These are phyloP conservation scores for Hestina assimilis DNA, from an alignment of 1,140 invertebrate genomes.

Conservation along the genomic window DNA sequence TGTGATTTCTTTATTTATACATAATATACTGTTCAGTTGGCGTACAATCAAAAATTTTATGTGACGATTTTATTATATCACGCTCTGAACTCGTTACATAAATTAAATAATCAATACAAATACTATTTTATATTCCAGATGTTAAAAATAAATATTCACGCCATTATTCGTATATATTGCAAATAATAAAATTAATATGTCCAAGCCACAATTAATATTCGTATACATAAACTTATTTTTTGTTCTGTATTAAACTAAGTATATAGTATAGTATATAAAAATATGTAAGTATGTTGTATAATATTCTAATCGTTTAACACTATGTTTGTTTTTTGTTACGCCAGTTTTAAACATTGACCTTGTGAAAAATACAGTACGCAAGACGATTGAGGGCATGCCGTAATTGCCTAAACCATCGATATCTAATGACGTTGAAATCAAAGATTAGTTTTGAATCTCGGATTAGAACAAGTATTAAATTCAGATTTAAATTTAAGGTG, in stretches of 20 bases:
- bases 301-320: background rate
- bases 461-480: too few species aligned
- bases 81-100: background rate
- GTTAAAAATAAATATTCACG: too few species aligned
- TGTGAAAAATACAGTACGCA: background rate
- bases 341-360: background rate
- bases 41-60: background rate
- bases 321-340: background rate
- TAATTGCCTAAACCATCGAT: conserved; percentile 11
- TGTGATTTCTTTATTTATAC: background rate
- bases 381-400: conserved; percentile 4
- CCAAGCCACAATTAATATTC: too few species aligned
- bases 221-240: too few species aligned
- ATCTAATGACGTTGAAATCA: background rate
- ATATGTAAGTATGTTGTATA: background rate
- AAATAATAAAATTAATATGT: too few species aligned
- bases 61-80: background rate
- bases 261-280: too few species aligned
- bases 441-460: too few species aligned
- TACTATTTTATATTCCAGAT: too few species aligned
- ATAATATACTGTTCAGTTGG: background rate
- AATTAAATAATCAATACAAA: too few species aligned
- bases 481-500: too few species aligned
- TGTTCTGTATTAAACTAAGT: too few species aligned
- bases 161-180: too few species aligned